phyloP scores from a whole-genome alignment of 2,888 invertebrate species.

The Hyles lineata region DNA sequence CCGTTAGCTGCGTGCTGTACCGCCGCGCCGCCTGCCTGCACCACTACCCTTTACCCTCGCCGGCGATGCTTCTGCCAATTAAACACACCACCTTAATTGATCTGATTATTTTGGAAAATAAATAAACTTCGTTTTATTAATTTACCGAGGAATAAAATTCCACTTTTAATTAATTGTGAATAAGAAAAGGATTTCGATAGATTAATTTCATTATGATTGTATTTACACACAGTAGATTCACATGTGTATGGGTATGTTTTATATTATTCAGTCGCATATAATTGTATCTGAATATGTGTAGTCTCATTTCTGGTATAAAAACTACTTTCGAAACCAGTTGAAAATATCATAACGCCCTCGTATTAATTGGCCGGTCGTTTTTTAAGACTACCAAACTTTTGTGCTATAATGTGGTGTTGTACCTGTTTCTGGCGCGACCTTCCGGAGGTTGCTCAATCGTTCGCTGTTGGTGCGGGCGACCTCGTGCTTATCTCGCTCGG shows the following conservation, averaged over 20 bases:
- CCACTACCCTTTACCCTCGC: conserved; percentile 57
- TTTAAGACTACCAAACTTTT: conserved; percentile 19
- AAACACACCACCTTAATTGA: not conserved
- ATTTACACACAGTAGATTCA: not conserved
- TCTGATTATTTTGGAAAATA: not conserved
- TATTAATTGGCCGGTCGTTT: conserved; percentile 13
- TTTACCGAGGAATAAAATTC: not conserved
- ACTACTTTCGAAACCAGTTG: conserved; percentile 29
- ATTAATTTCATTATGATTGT: not conserved
- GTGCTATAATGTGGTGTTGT: conserved; percentile 39
- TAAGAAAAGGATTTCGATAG: not conserved
- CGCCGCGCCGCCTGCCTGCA: conserved; percentile 54
- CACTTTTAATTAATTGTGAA: not conserved
- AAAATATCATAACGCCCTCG: conserved; percentile 23
- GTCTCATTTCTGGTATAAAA: conserved; percentile 17
- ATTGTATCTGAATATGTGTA: not conserved
- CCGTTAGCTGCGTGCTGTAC: conserved; percentile 69
- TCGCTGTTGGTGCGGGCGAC: conserved; percentile 40
- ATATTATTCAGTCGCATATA: not conserved
- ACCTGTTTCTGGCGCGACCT: conserved; percentile 49
- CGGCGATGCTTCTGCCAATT: conserved; percentile 32
- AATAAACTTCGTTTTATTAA: not conserved
- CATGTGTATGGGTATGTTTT: not conserved
- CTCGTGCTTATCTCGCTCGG: conserved; percentile 38
- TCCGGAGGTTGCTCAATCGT: conserved; percentile 45